These are phyloP conservation scores for Euproctis similis DNA, from an alignment of 2,888 invertebrate species.

Conservation along the genomic window DNA sequence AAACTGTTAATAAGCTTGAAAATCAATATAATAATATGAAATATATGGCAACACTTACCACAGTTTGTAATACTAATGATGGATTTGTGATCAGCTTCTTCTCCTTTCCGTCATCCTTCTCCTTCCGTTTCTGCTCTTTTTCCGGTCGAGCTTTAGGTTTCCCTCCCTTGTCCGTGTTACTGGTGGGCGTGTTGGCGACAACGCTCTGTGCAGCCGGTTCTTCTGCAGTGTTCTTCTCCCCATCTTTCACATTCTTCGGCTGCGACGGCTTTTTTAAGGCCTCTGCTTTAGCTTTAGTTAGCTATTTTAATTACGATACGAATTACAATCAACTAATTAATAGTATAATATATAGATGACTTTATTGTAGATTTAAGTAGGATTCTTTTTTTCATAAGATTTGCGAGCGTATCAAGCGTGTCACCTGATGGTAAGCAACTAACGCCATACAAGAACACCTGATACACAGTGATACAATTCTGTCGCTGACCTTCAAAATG, in stretches of 20 bases:
- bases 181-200: slow-evolving; percentile 20
- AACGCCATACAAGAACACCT: too few relatives aligned
- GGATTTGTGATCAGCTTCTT: slow-evolving; percentile 37
- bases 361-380: too few relatives aligned
- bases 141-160: slow-evolving; percentile 26
- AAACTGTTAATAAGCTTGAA: background rate
- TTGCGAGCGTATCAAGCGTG: too few relatives aligned
- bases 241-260: slow-evolving; percentile 42
- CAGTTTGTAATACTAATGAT: slow-evolving; percentile 26
- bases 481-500: too few relatives aligned
- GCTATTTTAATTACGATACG: too few relatives aligned
- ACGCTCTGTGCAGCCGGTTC: slow-evolving; percentile 26
- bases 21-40: background rate
- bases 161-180: slow-evolving; percentile 40
- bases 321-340: too few relatives aligned
- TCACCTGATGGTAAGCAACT: too few relatives aligned
- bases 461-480: too few relatives aligned
- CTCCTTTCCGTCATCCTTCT: slow-evolving; percentile 32
- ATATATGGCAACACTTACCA: slow-evolving; percentile 1
- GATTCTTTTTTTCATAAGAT: too few relatives aligned
- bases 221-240: slow-evolving; percentile 46
- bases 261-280: slow-evolving; percentile 70
- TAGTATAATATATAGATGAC: too few relatives aligned
- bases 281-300: slow-evolving; percentile 76
- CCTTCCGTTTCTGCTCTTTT: slow-evolving; percentile 28